phyloP scores from a whole-genome alignment of 2,113 vertebrate genomes.

The Glaucomys volans region DNA sequence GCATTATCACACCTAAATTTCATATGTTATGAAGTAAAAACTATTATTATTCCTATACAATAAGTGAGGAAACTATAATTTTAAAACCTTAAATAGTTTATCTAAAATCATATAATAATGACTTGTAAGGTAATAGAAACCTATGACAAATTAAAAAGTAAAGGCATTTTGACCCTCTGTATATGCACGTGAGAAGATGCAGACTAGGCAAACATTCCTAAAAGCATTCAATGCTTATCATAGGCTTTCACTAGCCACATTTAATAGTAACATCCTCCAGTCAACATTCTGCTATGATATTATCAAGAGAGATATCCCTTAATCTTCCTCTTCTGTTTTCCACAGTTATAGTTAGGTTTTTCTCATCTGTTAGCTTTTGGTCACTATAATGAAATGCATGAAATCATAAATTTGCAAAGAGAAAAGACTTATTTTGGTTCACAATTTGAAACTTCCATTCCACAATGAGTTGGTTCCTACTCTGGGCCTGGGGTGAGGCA shows the following conservation, averaged over 20 bases:
- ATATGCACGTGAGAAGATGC: neutral
- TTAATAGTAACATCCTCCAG: neutral
- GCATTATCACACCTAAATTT: neutral
- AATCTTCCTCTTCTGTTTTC: neutral
- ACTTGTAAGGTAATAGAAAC: neutral
- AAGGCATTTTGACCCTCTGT: neutral
- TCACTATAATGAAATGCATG: neutral
- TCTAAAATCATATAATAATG: neutral
- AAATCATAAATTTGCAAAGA: neutral
- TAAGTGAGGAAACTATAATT: neutral
- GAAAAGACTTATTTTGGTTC: neutral
- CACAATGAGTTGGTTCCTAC: neutral
- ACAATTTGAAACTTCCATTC: neutral
- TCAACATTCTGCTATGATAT: neutral
- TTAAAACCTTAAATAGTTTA: neutral
- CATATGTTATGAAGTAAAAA: neutral
- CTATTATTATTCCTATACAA: neutral
- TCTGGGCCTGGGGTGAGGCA: neutral
- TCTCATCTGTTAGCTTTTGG: neutral
- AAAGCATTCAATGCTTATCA: neutral
- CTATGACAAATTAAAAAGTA: neutral
- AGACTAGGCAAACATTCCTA: neutral
- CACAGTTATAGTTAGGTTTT: neutral
- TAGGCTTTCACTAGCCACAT: too few relatives aligned
- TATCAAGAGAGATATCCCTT: neutral